A percentile compares a stretch with the other conserved stretches of the same genome.
phyloP scores from a whole-genome alignment of 2,888 invertebrate species.

The Cephus pygmeus region DNA sequence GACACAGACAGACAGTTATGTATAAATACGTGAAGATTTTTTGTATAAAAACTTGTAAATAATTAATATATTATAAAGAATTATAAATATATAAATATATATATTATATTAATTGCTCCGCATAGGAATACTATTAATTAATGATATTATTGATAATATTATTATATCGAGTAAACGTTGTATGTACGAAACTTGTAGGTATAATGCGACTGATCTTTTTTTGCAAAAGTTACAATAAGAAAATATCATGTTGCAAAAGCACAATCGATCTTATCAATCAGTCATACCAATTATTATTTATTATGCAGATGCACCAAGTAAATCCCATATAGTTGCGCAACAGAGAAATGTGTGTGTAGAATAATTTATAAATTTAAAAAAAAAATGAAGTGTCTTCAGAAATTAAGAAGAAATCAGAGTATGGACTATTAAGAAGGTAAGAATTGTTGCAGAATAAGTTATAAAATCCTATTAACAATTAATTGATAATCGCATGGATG shows the following conservation, averaged over 20 bases:
- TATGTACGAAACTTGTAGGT: constrained; percentile 31
- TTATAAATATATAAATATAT: constrained; percentile 39
- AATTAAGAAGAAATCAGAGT: too few relatives aligned
- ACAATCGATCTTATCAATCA: too few relatives aligned
- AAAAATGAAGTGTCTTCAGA: too few relatives aligned
- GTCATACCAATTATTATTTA: too few relatives aligned
- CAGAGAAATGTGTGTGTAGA: too few relatives aligned
- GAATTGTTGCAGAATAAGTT: too few relatives aligned
- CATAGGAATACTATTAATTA: constrained; percentile 34
- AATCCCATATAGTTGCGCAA: too few relatives aligned
- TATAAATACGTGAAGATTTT: constrained; percentile 62
- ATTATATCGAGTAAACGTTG: constrained; percentile 32
- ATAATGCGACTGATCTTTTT: constrained; percentile 33
- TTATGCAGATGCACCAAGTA: too few relatives aligned
- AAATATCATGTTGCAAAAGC: constrained; percentile 32
- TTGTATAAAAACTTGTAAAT: constrained; percentile 62
- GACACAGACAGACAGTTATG: constrained; percentile 41
- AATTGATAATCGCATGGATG: too few relatives aligned
- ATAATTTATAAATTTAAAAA: too few relatives aligned
- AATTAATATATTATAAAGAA: constrained; percentile 55
- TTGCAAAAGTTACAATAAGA: constrained; percentile 35
- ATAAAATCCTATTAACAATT: too few relatives aligned
- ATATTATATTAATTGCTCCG: constrained; percentile 23
- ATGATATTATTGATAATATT: constrained; percentile 38
- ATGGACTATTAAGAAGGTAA: too few relatives aligned